These are phyloP conservation scores for Ciconia nigra DNA, from an alignment of 2,797 vertebrate species.

Conservation along the genomic window DNA sequence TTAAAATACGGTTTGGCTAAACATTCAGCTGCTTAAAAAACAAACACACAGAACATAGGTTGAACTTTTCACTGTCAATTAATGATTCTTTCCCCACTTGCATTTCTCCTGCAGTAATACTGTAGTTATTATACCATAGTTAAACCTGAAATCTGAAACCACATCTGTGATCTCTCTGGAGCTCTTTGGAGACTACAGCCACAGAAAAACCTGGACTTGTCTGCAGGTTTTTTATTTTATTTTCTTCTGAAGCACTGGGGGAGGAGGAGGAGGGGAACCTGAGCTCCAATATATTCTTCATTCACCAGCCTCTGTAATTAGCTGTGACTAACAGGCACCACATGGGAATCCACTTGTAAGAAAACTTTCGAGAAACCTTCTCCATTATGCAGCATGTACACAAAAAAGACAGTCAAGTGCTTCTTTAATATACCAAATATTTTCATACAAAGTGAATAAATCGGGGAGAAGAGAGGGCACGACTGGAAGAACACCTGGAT, in stretches of 20 bases:
- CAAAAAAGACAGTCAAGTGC: background rate
- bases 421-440: background rate
- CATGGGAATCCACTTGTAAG: constrained; percentile 64
- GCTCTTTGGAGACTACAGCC: constrained; percentile 38
- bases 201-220: constrained; percentile 41
- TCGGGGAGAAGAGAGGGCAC: background rate
- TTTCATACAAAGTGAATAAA: background rate
- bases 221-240: constrained; percentile 64
- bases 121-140: constrained; percentile 37
- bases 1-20: background rate
- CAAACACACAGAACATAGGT: background rate
- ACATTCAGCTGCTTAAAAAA: constrained; percentile 8
- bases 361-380: constrained; percentile 48
- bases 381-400: background rate
- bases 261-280: constrained; percentile 18
- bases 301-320: constrained; percentile 67
- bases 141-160: constrained; percentile 70
- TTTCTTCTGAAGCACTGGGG: constrained; percentile 45
- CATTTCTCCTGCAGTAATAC: constrained; percentile 29
- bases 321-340: constrained; percentile 72
- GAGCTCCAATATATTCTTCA: constrained; percentile 41
- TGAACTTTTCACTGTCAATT: constrained; percentile 34
- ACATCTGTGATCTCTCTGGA: constrained; percentile 49
- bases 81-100: constrained; percentile 54
- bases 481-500: background rate